These are phyloP conservation scores for Scaptomyza montana DNA, from an alignment of 1,140 invertebrate species.

Conservation along the genomic window DNA sequence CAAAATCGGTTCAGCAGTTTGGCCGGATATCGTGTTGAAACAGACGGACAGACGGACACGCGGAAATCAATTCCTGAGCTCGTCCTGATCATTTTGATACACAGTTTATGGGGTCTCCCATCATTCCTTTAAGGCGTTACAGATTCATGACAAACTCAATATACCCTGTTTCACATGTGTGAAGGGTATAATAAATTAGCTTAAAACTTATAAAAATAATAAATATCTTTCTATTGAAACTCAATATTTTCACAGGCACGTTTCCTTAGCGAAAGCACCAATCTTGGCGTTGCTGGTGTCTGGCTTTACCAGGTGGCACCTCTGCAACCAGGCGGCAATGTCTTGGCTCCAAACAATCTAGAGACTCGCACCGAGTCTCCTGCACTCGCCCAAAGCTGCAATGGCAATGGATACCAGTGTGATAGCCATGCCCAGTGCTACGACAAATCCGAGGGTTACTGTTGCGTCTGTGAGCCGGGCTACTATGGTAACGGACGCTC, in stretches of 20 bases:
- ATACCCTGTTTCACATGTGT: too few relatives aligned
- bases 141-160: too few relatives aligned
- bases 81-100: too few relatives aligned
- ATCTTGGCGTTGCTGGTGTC: conserved; percentile 91
- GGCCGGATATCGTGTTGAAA: too few relatives aligned
- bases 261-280: conserved; percentile 87
- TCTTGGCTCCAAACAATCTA: conserved; percentile 88
- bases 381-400: conserved; percentile 84
- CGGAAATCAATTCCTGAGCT: too few relatives aligned
- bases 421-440: conserved; percentile 92
- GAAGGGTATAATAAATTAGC: too few relatives aligned
- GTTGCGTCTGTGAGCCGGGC: conserved; percentile 91
- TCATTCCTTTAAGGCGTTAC: too few relatives aligned
- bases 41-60: too few relatives aligned
- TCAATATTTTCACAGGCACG: conserved; percentile 85
- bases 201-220: too few relatives aligned
- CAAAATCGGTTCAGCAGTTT: too few relatives aligned
- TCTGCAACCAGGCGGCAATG: conserved; percentile 85
- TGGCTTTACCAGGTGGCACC: conserved; percentile 93
- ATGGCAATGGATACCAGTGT: conserved; percentile 87
- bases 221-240: too few relatives aligned
- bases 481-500: conserved; percentile 96
- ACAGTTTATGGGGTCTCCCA: too few relatives aligned
- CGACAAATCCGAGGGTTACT: conserved; percentile 93
- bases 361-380: conserved; percentile 83